Base-by-base conservation (phyloP, 2,113 vertebrate species). In the Petromus typicus region DNA sequence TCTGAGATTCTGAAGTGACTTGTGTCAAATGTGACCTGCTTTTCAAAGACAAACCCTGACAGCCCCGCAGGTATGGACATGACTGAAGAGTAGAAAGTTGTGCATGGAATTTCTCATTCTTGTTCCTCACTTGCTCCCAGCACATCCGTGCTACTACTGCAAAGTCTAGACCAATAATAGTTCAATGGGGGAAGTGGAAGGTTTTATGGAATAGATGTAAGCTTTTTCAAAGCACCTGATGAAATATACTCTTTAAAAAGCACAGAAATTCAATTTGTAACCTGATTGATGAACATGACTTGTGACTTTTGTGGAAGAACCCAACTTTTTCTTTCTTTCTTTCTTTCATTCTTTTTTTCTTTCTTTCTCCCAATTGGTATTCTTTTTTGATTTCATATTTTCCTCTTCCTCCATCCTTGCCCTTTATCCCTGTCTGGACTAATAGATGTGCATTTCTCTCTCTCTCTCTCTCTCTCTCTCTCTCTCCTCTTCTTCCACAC, bases 21-120 rank as follows among this genome's bases (percentile, higher is more conserved):
- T 57, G 40, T 95, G 67, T 97, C 76, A 14, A 37, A 67, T 34
- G 80, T 94, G 95, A 98, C 95, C 3, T 90, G n/a, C 71, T 71
- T 95, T 79, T 37, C 40, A 64, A 97, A 96, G 88, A 97, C 97
- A 90, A 95, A 88, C 7, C 59, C 40, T 93, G 66, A 86, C 73
- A 37, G 87, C 59, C 88, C 64, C 85, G 73, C 71, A 95, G 93
- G 94, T 94, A 80, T 23, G 4, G 54, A 13, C 34, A 5, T 0
- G 12, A 22, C 32, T 87, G 17, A 57, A 93, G 89, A 90, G 10
- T 32, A 75, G 87, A 17, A 43, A 87, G 92, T 81, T 96, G 3
- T 34, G 0, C 88, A 96, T 84, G 57, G 96, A 78, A 37, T 64
- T 94, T 90, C 80, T 67, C 76, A 2, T 86, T 48, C 37, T 86